These are phyloP conservation scores for Chiloscyllium plagiosum DNA, from an alignment of 2,113 vertebrate species.

Conservation along the genomic window DNA sequence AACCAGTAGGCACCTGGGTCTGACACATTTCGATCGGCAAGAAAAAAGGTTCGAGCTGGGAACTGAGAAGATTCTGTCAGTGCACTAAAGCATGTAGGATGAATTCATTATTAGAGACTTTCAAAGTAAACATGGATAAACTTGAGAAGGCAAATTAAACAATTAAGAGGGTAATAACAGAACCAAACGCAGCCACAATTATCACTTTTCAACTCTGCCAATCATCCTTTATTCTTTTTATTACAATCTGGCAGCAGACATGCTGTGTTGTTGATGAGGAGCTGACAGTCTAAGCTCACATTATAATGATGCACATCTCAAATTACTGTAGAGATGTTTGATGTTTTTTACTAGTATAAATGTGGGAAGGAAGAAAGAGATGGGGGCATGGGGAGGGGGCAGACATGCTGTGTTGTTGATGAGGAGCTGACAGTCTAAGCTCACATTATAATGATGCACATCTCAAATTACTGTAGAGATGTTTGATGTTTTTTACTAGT, in stretches of 20 bases:
- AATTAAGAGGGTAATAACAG: neutral
- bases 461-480: neutral
- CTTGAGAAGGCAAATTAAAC: neutral
- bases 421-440: neutral
- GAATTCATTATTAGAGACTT: neutral
- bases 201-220: neutral
- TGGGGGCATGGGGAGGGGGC: neutral
- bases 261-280: neutral
- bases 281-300: neutral
- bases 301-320: neutral
- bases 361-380: neutral
- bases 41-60: neutral
- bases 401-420: neutral
- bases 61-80: neutral
- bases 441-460: neutral
- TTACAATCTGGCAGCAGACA: neutral
- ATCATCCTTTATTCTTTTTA: neutral
- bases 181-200: neutral
- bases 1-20: neutral
- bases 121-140: neutral
- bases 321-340: neutral
- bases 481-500: neutral
- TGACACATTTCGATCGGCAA: neutral
- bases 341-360: neutral
- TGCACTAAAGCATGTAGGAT: neutral